Base-by-base conservation (phyloP, 1,140 invertebrate genomes). In the Helicoverpa armigera region DNA sequence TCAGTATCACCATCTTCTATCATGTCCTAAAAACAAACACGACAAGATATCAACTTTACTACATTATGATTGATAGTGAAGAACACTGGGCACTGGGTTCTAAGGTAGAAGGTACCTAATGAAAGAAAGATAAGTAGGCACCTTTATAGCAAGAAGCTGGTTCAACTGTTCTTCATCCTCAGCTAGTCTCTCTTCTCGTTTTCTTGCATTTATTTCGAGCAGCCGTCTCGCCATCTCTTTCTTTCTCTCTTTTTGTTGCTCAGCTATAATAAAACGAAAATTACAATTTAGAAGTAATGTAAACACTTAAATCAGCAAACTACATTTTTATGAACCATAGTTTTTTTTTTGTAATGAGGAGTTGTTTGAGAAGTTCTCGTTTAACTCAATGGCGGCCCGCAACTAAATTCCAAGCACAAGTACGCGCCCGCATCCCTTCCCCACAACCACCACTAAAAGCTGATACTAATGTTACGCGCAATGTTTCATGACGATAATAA, bases 121-220 rank as follows among this genome's bases (percentile, higher is more conserved):
- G n/a, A n/a, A n/a, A n/a, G n/a, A n/a, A n/a, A n/a, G n/a, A n/a
- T n/a, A n/a, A n/a, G n/a, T n/a, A n/a, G n/a, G n/a, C n/a, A n/a
- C 97, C 95, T 98, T 97, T 79, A 98, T 95, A 67, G 97, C 96
- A 72, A 97, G 92, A 29, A 99, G 93, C 81, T 98, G 96, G 87
- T 97, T 97, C 18, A 99, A 91, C 88, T 98, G 97, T 86, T 98
- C 97, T 91, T 99, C 98, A 91, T 99, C 98, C 95, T 98, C 98
- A 50, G 97, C 96, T 14, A 98, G 92, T 96, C 97, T 96, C 92
- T 98, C 98, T 90, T 98, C 97, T 69, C 98, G 91, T 94, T 98
- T 98, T 50, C 97, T 96, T 3, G 98, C 97, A 92, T 98, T 98
- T 60, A 98, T 98, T 94, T 98, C 98, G 78, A 98, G 95, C 29